Conservation (phyloP, 2,113 vertebrate genomes). For the Anguilla rostrata region DNA sequence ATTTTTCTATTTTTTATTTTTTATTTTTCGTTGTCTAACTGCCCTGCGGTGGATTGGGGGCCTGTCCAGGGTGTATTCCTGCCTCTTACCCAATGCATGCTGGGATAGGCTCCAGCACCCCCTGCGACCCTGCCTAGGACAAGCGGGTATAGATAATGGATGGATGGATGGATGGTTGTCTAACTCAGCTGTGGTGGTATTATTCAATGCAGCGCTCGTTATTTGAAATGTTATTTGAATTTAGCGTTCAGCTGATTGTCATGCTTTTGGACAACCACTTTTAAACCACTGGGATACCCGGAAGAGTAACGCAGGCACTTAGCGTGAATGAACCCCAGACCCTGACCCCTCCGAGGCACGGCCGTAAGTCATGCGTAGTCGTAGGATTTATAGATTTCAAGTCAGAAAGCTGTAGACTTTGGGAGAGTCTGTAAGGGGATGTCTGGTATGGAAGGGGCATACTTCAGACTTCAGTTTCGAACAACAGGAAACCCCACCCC, state of each 20-base stretch:
- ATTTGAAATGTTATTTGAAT: not conserved
- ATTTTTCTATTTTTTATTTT: constrained; percentile 25
- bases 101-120: too few species aligned
- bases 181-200: constrained; percentile 73
- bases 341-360: constrained; percentile 62
- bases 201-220: constrained; percentile 49
- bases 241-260: not conserved
- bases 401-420: not conserved
- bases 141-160: too few species aligned
- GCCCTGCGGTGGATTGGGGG: too few species aligned
- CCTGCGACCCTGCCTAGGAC: too few species aligned
- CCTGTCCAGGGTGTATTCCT: too few species aligned
- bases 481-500: too few species aligned
- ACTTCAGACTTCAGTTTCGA: not conserved
- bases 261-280: not conserved
- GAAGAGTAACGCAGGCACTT: constrained; percentile 68
- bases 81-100: too few species aligned
- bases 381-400: constrained; percentile 24
- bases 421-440: not conserved
- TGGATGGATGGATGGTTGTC: constrained; percentile 42
- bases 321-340: constrained; percentile 51
- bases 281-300: not conserved
- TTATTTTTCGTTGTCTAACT: too few species aligned
- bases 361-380: constrained; percentile 54
- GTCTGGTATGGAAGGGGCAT: not conserved